Conservation (phyloP, 2,113 vertebrate genomes). For the Strix uralensis region DNA sequence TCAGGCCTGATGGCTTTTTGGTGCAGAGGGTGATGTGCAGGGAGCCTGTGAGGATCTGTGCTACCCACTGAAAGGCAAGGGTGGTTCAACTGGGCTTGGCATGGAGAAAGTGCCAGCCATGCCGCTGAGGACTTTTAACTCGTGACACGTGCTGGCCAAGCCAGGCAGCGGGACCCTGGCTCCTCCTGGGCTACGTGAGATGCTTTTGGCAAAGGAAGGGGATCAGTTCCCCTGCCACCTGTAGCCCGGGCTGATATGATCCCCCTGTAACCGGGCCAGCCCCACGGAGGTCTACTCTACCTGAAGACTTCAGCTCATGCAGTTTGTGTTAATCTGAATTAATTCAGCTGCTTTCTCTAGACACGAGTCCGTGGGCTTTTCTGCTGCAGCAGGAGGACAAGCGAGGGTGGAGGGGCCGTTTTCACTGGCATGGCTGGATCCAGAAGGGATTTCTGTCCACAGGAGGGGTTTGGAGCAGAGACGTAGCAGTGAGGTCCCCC, state of each 20-base stretch:
- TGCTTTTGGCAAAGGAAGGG: not conserved
- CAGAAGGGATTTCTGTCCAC: not conserved
- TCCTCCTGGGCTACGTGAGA: not conserved
- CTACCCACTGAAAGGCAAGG: not conserved
- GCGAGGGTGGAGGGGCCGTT: rapidly evolving
- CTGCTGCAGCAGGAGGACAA: not conserved
- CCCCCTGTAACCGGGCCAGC: not conserved
- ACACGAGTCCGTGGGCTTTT: rapidly evolving
- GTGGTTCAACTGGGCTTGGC: not conserved
- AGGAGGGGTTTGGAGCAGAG: not conserved
- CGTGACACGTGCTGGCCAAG: rapidly evolving
- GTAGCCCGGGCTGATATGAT: rapidly evolving
- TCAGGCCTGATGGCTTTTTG: not conserved
- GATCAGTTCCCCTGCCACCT: not conserved
- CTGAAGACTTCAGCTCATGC: rapidly evolving
- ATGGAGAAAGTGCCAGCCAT: rapidly evolving
- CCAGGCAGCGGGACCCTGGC: not conserved
- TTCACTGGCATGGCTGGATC: not conserved
- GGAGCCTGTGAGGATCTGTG: not conserved
- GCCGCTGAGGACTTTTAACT: not conserved
- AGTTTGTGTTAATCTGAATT: not conserved
- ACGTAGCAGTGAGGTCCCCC: not conserved
- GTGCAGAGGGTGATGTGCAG: not conserved
- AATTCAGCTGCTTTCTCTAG: not conserved
- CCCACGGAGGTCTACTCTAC: rapidly evolving